A percentile compares a stretch with the other conserved stretches of the same genome.
phyloP scores from a whole-genome alignment of 2,888 invertebrate genomes.

The Reticulitermes lucifugus region DNA sequence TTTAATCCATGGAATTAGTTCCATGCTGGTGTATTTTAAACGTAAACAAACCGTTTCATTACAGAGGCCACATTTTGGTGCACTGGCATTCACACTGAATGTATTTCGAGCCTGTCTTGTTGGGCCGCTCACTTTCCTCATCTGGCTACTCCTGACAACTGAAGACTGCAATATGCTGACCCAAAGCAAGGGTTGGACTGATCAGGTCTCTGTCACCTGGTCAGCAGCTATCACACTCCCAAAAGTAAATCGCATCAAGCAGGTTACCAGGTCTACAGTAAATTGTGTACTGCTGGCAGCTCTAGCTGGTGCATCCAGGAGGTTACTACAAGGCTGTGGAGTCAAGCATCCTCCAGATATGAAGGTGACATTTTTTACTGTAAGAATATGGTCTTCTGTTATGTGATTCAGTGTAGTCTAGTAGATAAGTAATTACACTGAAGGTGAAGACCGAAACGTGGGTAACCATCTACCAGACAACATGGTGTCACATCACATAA shows the following conservation, averaged over 20 bases:
- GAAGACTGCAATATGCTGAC: constrained; percentile 64
- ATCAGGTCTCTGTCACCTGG: constrained; percentile 60
- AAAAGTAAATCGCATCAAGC: constrained; percentile 58
- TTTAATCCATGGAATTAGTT: no score
- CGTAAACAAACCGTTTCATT: background rate
- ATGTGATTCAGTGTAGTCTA: no score
- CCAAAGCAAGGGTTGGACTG: constrained; percentile 52
- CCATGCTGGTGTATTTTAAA: no score
- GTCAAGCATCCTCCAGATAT: constrained; percentile 66
- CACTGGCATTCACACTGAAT: constrained; percentile 62
- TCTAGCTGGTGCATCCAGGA: constrained; percentile 65
- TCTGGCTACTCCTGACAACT: constrained; percentile 63
- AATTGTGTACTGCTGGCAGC: constrained; percentile 68
- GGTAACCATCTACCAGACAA: no score
- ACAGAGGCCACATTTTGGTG: constrained; percentile 62
- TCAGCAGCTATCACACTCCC: constrained; percentile 64
- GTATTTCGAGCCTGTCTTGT: constrained; percentile 64
- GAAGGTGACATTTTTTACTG: constrained; percentile 57
- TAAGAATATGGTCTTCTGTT: no score
- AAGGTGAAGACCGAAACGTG: no score
- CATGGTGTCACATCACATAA: no score
- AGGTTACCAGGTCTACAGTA: constrained; percentile 66
- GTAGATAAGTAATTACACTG: no score
- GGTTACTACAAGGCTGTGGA: constrained; percentile 65
- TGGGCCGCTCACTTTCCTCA: constrained; percentile 65